A percentile compares a stretch with the other conserved stretches of the same genome.
These are phyloP conservation scores for Benthochromis sp. DNA, from an alignment of 2,113 vertebrate genomes.

Conservation along the genomic window DNA sequence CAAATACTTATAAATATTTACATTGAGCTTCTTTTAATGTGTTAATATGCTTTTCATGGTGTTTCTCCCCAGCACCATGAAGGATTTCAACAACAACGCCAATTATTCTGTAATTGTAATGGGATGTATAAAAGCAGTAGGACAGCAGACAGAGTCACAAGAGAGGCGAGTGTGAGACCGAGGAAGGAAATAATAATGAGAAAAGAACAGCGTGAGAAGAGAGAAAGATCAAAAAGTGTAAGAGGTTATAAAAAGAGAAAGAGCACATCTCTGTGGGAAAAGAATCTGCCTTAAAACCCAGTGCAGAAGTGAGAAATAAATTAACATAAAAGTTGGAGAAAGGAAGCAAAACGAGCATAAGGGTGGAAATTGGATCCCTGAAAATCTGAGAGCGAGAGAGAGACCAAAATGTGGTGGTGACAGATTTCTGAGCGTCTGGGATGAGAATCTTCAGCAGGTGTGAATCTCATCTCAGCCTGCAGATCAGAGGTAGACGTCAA, in stretches of 20 bases:
- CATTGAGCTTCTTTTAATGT: not conserved
- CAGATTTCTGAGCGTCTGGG: slow-evolving; percentile 35
- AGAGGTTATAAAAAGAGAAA: not conserved
- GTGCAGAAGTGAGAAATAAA: slow-evolving; percentile 7
- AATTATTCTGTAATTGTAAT: not conserved
- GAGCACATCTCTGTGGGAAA: not conserved
- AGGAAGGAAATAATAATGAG: slow-evolving; percentile 18
- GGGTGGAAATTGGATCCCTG: not conserved
- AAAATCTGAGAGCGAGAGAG: not conserved
- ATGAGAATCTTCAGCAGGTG: slow-evolving; percentile 30
- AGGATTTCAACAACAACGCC: not conserved
- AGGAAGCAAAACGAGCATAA: not conserved
- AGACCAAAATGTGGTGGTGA: slow-evolving; percentile 11
- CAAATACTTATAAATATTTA: not conserved
- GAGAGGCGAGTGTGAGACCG: not conserved
- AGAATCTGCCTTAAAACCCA: not conserved
- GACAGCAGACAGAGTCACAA: not conserved
- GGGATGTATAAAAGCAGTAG: not conserved
- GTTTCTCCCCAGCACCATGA: not conserved
- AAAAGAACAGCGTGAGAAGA: not conserved
- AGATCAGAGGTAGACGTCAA: slow-evolving; percentile 12
- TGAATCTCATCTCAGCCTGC: slow-evolving; percentile 21
- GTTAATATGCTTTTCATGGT: not conserved
- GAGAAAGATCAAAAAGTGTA: not conserved
- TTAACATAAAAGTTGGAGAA: not conserved